phyloP scores from a whole-genome alignment of 1,140 invertebrate genomes.

The Bombus picipes region DNA sequence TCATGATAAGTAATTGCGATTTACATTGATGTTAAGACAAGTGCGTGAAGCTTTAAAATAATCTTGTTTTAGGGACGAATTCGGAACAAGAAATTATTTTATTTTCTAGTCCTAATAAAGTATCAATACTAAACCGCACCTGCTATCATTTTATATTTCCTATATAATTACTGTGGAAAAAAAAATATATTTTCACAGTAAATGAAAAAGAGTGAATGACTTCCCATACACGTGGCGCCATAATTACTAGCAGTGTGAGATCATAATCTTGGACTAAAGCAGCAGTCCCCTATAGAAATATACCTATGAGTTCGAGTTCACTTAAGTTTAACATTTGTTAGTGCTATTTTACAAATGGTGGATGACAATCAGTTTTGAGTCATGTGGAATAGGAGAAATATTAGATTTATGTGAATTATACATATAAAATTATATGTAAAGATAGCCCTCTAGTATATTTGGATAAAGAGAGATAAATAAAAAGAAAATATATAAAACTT shows the following conservation, averaged over 20 bases:
- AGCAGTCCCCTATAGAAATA: background rate
- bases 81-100: background rate
- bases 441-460: background rate
- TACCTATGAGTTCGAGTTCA: background rate
- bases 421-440: background rate
- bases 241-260: background rate
- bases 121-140: background rate
- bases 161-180: background rate
- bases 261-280: background rate
- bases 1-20: background rate
- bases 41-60: background rate
- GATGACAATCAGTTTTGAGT: slow-evolving; percentile 16
- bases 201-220: background rate
- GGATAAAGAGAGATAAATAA: background rate
- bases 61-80: background rate
- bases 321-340: background rate
- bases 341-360: slow-evolving; percentile 12
- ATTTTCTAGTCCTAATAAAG: background rate
- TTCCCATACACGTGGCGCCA: background rate
- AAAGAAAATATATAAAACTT: background rate
- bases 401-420: background rate
- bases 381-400: background rate
- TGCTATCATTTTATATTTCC: background rate
- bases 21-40: background rate
- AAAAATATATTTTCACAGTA: background rate